Percentiles rank a stretch among this genome's conserved stretches.
Conservation (phyloP, 2,888 invertebrate genomes). For the Prionchulus punctatus region DNA sequence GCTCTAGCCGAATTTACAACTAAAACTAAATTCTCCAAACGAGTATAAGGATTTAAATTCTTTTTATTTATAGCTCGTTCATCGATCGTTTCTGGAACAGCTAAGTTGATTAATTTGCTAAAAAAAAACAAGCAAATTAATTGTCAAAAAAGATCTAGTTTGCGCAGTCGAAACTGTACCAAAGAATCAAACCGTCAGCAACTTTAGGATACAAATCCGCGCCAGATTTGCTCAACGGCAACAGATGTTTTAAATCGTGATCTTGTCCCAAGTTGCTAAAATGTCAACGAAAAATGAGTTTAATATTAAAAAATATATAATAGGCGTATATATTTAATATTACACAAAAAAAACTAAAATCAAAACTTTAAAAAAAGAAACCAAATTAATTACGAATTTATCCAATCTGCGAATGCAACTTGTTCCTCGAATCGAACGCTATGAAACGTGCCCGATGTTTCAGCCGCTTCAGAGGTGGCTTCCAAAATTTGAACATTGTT, state of each 20-base stretch:
- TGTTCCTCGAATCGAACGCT: conserved; percentile 66
- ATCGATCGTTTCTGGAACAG: conserved; percentile 95
- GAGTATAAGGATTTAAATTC: conserved; percentile 76
- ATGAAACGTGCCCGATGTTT: conserved; percentile 66
- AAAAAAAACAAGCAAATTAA: conserved; percentile 11
- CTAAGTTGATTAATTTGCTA: conserved; percentile 96
- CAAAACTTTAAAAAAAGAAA: too few species aligned
- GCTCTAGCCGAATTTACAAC: conserved; percentile 90
- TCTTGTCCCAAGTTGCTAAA: conserved; percentile 50
- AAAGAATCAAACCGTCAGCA: conserved; percentile 62
- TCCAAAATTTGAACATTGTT: conserved; percentile 78
- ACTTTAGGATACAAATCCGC: conserved; percentile 77
- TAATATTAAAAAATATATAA: background rate
- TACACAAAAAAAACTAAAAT: background rate
- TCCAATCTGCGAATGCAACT: conserved; percentile 95
- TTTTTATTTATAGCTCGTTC: conserved; percentile 95
- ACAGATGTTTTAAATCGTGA: conserved; percentile 65
- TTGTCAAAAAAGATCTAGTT: background rate
- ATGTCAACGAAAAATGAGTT: background rate
- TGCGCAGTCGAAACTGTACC: background rate
- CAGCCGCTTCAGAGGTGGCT: conserved; percentile 81
- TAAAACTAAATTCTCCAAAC: conserved; percentile 85
- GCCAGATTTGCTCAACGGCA: conserved; percentile 81
- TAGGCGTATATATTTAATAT: background rate
- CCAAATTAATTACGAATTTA: conserved; percentile 46